These are phyloP conservation scores for Pinna nobilis DNA, from an alignment of 1,140 invertebrate genomes.

Conservation along the genomic window DNA sequence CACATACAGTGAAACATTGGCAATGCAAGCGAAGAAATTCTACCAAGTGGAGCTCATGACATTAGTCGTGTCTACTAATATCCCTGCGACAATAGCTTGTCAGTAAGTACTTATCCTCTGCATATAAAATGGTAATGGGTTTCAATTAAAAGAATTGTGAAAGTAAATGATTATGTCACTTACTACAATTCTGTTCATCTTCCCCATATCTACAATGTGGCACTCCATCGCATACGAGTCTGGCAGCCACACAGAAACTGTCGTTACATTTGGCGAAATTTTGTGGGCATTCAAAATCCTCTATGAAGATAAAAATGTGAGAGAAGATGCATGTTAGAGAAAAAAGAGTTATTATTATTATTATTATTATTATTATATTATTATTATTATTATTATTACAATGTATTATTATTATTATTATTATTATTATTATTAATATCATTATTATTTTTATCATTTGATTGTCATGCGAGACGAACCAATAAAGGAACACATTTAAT, in stretches of 20 bases:
- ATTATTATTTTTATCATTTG: no score
- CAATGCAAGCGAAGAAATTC: background rate
- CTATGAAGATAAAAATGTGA: no score
- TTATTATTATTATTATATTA: background rate
- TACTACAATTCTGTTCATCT: slow-evolving; percentile 62
- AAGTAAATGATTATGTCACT: background rate
- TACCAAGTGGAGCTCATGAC: background rate
- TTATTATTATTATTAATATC: no score
- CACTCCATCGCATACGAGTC: slow-evolving; percentile 53
- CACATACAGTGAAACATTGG: background rate
- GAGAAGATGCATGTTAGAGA: no score
- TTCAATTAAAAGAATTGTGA: background rate
- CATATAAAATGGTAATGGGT: background rate
- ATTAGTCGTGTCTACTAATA: background rate
- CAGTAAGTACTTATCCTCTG: background rate
- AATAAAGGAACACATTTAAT: no score
- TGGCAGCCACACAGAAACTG: slow-evolving; percentile 45
- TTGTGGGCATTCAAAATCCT: slow-evolving; percentile 24
- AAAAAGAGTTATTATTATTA: background rate
- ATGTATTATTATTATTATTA: no score
- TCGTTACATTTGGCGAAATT: slow-evolving; percentile 39
- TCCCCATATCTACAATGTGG: slow-evolving; percentile 74
- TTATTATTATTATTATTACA: background rate
- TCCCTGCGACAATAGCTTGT: background rate
- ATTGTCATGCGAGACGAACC: no score